Evolutionary conservation across 2,888 invertebrate species (phyloP).

Genomic region (Onchidella celtica): DNA sequence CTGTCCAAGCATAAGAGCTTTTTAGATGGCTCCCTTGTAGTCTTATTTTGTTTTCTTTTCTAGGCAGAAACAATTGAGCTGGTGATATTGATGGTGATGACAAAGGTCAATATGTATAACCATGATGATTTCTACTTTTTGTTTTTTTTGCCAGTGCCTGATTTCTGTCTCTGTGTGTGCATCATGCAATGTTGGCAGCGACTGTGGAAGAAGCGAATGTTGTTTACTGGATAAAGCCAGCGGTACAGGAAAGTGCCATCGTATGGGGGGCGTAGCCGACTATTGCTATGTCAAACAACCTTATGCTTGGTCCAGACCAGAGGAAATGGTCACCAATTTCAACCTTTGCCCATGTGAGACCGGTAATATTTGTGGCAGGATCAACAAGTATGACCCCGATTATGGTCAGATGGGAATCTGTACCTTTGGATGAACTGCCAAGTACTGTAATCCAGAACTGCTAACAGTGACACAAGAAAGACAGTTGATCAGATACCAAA

Average conservation of each 20-base stretch:
- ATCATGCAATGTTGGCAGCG: neutral
- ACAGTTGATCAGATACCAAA: too few relatives aligned
- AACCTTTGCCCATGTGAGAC: neutral
- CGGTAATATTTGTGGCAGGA: neutral
- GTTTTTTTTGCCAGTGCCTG: too few relatives aligned
- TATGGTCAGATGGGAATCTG: constrained; percentile 10
- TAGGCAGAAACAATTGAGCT: too few relatives aligned
- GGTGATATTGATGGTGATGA: too few relatives aligned
- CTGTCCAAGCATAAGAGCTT: too few relatives aligned
- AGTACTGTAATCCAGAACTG: too few relatives aligned
- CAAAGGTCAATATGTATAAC: too few relatives aligned
- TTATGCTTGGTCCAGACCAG: constrained; percentile 6
- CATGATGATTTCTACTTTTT: too few relatives aligned
- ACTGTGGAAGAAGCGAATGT: neutral
- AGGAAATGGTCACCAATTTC: constrained; percentile 10
- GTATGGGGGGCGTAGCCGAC: neutral
- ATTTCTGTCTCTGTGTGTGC: neutral
- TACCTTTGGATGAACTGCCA: neutral
- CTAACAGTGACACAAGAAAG: too few relatives aligned
- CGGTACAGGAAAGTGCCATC: neutral
- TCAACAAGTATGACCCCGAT: neutral
- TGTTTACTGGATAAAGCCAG: neutral
- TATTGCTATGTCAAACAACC: constrained; percentile 3
- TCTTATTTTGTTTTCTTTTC: too few relatives aligned
- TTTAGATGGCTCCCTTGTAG: too few relatives aligned